Evolutionary conservation across 2,113 vertebrate species (phyloP).

Genomic region (Lanius collurio): DNA sequence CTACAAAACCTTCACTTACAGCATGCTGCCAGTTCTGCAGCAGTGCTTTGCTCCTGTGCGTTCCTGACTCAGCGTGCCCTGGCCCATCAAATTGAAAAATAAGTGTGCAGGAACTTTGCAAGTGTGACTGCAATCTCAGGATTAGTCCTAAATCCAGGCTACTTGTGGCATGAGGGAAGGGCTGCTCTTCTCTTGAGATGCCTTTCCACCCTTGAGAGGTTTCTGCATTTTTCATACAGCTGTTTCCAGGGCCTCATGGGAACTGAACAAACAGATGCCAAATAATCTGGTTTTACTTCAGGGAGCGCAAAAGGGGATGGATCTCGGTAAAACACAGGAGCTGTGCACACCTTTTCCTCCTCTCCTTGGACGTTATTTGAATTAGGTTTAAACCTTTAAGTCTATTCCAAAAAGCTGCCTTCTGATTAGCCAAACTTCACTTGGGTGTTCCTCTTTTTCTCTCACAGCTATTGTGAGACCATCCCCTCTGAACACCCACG

Average conservation of each 20-base stretch:
- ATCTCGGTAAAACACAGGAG: neutral
- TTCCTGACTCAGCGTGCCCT: accelerated
- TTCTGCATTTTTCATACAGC: constrained; percentile 37
- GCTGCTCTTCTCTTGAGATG: neutral
- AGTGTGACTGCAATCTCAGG: neutral
- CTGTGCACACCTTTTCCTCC: neutral
- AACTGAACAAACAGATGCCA: neutral
- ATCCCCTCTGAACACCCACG: neutral
- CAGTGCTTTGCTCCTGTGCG: accelerated
- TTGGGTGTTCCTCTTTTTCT: neutral
- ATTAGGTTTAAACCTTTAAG: neutral
- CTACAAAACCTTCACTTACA: neutral
- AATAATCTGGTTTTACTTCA: neutral
- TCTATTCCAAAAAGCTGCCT: neutral
- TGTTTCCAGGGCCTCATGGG: neutral
- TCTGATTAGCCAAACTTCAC: neutral
- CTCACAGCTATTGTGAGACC: neutral
- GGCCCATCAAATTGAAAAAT: neutral
- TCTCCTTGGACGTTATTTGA: neutral
- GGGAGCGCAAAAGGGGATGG: neutral
- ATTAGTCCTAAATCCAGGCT: neutral
- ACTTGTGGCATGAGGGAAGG: neutral
- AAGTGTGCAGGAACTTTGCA: neutral
- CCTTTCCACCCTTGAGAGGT: constrained; percentile 2
- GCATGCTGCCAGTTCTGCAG: neutral